Conservation (phyloP, 2,113 vertebrate species). For the Arvicanthis niloticus region DNA sequence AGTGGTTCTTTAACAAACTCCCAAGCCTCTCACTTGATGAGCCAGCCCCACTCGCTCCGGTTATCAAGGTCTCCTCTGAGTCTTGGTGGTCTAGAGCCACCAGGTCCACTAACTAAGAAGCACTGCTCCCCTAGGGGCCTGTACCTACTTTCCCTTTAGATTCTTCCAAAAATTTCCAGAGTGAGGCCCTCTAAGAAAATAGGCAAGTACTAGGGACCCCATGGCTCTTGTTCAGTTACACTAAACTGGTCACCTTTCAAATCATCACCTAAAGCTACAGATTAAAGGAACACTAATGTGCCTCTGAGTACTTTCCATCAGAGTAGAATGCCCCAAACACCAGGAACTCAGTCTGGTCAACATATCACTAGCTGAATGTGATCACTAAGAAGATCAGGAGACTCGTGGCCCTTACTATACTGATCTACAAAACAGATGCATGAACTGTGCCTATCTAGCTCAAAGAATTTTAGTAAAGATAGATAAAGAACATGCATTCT, state of each 20-base stretch:
- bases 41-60: no score
- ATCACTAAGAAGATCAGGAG: no score
- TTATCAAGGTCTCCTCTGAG: neutral
- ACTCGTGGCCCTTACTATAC: neutral
- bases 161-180: neutral
- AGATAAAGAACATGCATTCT: neutral
- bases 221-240: neutral
- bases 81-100: neutral
- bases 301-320: rapidly evolving
- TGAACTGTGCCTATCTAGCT: neutral
- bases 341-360: neutral
- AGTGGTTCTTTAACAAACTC: neutral
- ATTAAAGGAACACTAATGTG: neutral
- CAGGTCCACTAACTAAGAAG: neutral
- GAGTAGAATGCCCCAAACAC: neutral
- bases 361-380: no score
- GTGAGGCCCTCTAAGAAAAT: neutral
- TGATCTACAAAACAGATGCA: rapidly evolving
- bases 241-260: neutral
- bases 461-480: neutral
- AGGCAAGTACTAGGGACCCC: neutral
- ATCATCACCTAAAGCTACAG: neutral
- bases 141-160: neutral
- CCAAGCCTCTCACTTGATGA: neutral
- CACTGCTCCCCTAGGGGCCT: neutral